phyloP scores from a whole-genome alignment of 2,113 vertebrate genomes.

The Proteles cristata region DNA sequence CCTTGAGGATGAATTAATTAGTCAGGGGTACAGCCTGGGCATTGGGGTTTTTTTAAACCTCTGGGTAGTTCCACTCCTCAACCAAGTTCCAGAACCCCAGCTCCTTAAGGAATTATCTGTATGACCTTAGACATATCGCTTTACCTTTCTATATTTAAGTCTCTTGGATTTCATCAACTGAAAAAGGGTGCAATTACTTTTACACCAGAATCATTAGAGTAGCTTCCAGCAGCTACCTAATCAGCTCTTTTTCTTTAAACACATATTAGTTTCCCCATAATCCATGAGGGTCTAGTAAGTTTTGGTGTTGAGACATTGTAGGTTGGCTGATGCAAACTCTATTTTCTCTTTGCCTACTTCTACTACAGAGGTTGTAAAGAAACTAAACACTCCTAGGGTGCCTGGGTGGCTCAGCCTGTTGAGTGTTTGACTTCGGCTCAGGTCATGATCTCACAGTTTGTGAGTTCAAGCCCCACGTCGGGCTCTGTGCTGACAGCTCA shows the following conservation, averaged over 20 bases:
- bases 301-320: not conserved
- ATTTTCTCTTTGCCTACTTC: not conserved
- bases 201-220: not conserved
- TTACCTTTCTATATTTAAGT: not conserved
- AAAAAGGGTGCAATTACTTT: not conserved
- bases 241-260: not conserved
- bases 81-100: not conserved
- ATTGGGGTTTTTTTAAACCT: not conserved
- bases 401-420: no score
- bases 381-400: not conserved
- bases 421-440: no score
- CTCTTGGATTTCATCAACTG: not conserved
- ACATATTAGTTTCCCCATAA: not conserved
- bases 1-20: constrained; percentile 10
- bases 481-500: no score
- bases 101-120: not conserved
- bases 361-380: not conserved
- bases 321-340: not conserved
- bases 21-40: not conserved
- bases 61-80: not conserved
- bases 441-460: no score
- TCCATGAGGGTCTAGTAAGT: not conserved
- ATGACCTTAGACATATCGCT: not conserved
- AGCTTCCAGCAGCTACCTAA: not conserved
- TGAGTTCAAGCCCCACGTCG: no score